Evolutionary conservation across 2,113 vertebrate genomes (phyloP).

Genomic region (Eudorcas thomsonii): DNA sequence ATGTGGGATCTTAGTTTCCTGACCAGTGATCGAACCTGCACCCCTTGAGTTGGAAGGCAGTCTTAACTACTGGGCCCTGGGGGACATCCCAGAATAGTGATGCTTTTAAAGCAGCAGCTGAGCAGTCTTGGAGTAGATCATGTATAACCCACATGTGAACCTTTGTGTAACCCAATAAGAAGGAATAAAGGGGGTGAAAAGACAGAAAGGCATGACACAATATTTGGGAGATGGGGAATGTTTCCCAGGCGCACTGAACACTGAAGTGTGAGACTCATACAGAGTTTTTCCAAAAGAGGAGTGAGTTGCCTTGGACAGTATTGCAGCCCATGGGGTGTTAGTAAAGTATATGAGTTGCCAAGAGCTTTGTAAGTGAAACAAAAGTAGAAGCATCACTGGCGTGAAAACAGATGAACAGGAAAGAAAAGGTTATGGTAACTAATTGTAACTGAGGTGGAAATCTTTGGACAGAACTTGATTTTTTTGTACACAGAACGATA

Average conservation of each 20-base stretch:
- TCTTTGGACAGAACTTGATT: neutral
- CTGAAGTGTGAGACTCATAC: neutral
- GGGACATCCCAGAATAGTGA: neutral
- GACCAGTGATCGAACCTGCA: neutral
- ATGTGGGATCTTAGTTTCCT: neutral
- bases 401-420: neutral
- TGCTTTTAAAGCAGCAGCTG: neutral
- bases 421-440: neutral
- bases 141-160: rapidly evolving
- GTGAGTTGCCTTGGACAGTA: neutral
- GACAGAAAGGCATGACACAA: neutral
- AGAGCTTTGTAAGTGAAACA: neutral
- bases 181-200: neutral
- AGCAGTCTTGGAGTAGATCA: neutral
- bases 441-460: neutral
- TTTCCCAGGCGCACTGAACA: neutral
- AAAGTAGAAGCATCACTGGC: neutral
- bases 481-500: neutral
- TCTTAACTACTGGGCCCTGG: neutral
- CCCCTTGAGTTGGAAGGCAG: neutral
- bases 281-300: neutral
- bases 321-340: neutral
- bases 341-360: neutral
- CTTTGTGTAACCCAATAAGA: neutral
- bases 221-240: neutral